Conservation (phyloP, 2,888 invertebrate species). For the Strigamia maritima region DNA sequence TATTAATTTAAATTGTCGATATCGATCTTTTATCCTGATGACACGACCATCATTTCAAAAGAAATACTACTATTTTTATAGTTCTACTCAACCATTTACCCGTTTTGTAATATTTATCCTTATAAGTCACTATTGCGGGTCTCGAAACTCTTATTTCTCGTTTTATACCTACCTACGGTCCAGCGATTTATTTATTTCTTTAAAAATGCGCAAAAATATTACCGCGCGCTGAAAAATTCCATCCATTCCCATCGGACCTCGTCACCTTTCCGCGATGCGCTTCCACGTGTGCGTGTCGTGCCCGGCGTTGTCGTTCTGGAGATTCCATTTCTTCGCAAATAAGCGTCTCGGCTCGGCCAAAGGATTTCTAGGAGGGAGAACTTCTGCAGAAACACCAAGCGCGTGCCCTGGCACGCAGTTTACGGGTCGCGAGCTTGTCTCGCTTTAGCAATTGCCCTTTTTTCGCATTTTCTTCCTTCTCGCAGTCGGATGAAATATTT, state of each 20-base stretch:
- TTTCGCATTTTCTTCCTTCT: background rate
- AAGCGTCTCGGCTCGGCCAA: background rate
- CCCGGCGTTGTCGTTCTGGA: background rate
- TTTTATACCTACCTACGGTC: no score
- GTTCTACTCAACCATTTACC: no score
- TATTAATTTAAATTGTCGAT: no score
- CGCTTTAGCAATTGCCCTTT: background rate
- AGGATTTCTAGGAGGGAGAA: background rate
- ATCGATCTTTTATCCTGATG: no score
- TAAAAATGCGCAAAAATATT: background rate
- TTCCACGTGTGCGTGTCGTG: background rate
- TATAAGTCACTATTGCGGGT: no score
- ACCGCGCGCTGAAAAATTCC: background rate
- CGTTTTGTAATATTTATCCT: no score
- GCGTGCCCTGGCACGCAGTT: constrained; percentile 1
- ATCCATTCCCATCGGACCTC: background rate
- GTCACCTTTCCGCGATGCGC: background rate
- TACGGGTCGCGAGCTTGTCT: background rate
- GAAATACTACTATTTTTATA: no score
- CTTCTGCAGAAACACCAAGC: background rate
- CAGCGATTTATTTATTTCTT: background rate
- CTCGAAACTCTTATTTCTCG: no score
- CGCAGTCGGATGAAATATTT: background rate
- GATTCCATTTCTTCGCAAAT: background rate
- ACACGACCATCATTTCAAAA: no score